Evolutionary conservation across 2,113 vertebrate species (phyloP), one percentile per base, ranked within the genome.

Genomic region (Cheirogaleus medius): DNA sequence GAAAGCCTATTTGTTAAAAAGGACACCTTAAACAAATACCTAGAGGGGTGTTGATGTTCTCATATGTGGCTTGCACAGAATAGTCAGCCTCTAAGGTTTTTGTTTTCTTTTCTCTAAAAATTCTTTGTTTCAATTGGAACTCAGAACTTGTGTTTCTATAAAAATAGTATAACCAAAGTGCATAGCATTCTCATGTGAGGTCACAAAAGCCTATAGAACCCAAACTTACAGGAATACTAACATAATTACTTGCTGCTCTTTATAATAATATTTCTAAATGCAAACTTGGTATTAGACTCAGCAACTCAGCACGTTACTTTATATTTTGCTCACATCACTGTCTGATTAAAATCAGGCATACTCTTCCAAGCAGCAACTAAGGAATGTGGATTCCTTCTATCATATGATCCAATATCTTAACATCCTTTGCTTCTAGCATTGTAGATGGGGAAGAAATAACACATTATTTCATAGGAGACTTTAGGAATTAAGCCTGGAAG

Each of bases 361-460:
- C n/a, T 80, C 34, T 8, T 76, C 42, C 15, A 60, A 11, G 13
- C 8, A 42, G 37, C 52, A 90, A 69, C 20, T 44, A 58, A 60
- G 58, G 63, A 94, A 78, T 84, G 37, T 37, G 25, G 39, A 89
- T 42, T 85, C 49, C 17, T 71, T 42, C 10, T 82, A n/a, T 85
- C 76, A 88, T 27, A 5, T 76, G 71, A 84, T 47, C 1, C 76
- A 81, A 4, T 63, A 87, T 39, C 49, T 94, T 64, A 90, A 78
- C 49, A 83, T 76, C 58, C 74, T 90, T 76, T 90, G 69, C 52
- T 92, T 94, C 52, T 87, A 87, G 76, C 34, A 73, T 37, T 76
- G 20, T 49, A 87, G 84, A 56, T 20, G 77, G 47, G 58, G 49
- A 56, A 86, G 76, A 93, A 84, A 34, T 88, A 52, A 80, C 47